A percentile compares a stretch with the other conserved stretches of the same genome.
Evolutionary conservation across 2,888 invertebrate species (phyloP).

Genomic region (Podabrus alpinus): DNA sequence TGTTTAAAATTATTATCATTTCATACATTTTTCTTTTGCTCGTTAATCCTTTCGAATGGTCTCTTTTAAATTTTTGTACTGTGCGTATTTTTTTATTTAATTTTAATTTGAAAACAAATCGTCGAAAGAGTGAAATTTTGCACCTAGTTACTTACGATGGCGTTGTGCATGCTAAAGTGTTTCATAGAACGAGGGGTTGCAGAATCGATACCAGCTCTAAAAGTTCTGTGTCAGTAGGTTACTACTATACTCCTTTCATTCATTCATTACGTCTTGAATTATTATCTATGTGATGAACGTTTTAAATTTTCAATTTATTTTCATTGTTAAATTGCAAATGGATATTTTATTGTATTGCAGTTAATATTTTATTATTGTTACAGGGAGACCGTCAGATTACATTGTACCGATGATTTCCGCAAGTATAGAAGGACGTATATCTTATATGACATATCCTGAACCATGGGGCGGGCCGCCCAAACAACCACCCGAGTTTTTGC

Average conservation of each 20-base stretch:
- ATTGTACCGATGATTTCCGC: slow-evolving; percentile 68
- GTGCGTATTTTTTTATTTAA: neutral
- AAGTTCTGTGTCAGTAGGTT: slow-evolving; percentile 27
- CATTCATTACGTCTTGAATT: slow-evolving; percentile 25
- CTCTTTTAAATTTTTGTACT: neutral
- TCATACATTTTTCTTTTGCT: neutral
- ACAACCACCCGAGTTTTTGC: slow-evolving; percentile 65
- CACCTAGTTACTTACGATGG: neutral
- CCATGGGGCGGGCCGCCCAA: slow-evolving; percentile 62
- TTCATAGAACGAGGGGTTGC: slow-evolving; percentile 13
- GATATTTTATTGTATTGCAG: neutral
- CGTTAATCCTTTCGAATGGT: neutral
- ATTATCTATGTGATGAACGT: neutral
- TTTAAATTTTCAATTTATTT: neutral
- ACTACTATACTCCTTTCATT: slow-evolving; percentile 23
- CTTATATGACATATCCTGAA: slow-evolving; percentile 60
- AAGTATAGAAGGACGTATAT: slow-evolving; percentile 67
- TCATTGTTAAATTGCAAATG: neutral
- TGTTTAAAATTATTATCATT: neutral
- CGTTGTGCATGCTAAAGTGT: neutral
- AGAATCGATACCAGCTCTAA: slow-evolving; percentile 26
- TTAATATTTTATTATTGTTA: slow-evolving; percentile 33
- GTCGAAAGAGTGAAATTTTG: neutral
- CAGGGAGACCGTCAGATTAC: slow-evolving; percentile 53
- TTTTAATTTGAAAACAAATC: neutral